A percentile compares a stretch with the other conserved stretches of the same genome.
Evolutionary conservation across 2,888 invertebrate genomes (phyloP).

Genomic region (Leptinotarsa haldemani): DNA sequence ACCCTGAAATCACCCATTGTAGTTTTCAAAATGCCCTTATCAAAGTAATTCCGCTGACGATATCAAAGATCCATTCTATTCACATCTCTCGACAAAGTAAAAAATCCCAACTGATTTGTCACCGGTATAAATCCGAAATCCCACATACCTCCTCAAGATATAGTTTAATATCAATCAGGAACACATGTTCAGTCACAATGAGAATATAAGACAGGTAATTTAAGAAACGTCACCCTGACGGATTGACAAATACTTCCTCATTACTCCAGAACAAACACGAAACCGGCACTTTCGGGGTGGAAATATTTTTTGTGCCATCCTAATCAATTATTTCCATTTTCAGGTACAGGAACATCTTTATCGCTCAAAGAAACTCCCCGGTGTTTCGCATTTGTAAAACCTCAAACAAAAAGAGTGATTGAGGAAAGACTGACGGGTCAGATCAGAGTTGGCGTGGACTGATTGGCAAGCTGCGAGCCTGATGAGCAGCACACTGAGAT

Average conservation of each 20-base stretch:
- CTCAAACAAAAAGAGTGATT: constrained; percentile 55
- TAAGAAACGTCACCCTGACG: constrained; percentile 18
- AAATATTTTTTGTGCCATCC: constrained; percentile 31
- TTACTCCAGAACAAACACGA: constrained; percentile 31
- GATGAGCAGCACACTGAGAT: constrained; percentile 63
- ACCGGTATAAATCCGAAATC: background rate
- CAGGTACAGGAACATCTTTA: constrained; percentile 50
- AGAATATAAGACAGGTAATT: background rate
- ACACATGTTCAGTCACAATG: background rate
- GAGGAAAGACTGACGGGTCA: constrained; percentile 56
- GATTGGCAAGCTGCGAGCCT: constrained; percentile 65
- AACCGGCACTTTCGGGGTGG: constrained; percentile 16
- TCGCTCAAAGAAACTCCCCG: constrained; percentile 50
- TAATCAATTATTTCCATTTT: constrained; percentile 49
- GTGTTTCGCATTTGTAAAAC: constrained; percentile 54
- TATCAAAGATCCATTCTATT: too few relatives aligned
- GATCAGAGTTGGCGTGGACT: constrained; percentile 59
- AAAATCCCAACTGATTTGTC: too few relatives aligned
- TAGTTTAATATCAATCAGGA: background rate
- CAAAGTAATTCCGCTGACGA: too few relatives aligned
- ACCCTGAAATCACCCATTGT: too few relatives aligned
- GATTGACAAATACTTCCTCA: constrained; percentile 31
- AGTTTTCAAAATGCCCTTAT: too few relatives aligned
- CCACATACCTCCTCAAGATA: background rate
- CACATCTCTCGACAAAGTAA: too few relatives aligned